A percentile compares a stretch with the other conserved stretches of the same genome.
These are phyloP conservation scores for Delia radicum DNA, from an alignment of 1,140 invertebrate genomes.

Conservation along the genomic window DNA sequence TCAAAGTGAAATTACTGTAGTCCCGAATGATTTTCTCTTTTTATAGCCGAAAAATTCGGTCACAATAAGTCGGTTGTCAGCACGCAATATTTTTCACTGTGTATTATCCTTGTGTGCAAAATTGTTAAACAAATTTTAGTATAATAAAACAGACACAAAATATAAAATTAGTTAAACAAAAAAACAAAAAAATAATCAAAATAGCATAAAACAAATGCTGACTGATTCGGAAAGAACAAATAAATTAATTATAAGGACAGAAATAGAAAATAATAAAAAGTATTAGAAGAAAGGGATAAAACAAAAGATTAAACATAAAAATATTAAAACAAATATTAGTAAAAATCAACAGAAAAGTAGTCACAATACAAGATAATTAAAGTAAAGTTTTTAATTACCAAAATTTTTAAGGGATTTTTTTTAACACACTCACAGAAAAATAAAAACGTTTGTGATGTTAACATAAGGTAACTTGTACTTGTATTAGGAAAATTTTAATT, in stretches of 20 bases:
- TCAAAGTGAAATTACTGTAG: too few species aligned
- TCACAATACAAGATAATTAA: slow-evolving; percentile 5
- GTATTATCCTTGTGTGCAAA: too few species aligned
- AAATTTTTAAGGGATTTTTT: neutral
- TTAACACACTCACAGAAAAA: neutral
- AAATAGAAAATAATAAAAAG: slow-evolving; percentile 15
- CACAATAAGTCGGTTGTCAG: too few species aligned
- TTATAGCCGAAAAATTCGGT: too few species aligned
- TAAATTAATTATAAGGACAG: slow-evolving; percentile 18
- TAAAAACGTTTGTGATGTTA: neutral
- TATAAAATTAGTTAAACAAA: neutral
- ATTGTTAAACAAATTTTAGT: too few species aligned
- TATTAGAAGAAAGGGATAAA: slow-evolving; percentile 27
- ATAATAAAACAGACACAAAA: neutral
- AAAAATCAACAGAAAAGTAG: neutral
- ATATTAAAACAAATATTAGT: slow-evolving; percentile 18
- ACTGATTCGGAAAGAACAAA: slow-evolving; percentile 36
- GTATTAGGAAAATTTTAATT: neutral
- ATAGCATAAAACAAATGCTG: slow-evolving; percentile 40
- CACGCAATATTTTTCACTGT: too few species aligned
- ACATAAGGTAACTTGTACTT: neutral
- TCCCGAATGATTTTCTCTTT: too few species aligned
- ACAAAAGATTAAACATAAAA: slow-evolving; percentile 29
- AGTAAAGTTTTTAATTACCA: neutral
- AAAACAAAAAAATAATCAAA: slow-evolving; percentile 26